Base-by-base conservation (phyloP, 2,888 invertebrate species). In the Sphaerophoria rueppellii region DNA sequence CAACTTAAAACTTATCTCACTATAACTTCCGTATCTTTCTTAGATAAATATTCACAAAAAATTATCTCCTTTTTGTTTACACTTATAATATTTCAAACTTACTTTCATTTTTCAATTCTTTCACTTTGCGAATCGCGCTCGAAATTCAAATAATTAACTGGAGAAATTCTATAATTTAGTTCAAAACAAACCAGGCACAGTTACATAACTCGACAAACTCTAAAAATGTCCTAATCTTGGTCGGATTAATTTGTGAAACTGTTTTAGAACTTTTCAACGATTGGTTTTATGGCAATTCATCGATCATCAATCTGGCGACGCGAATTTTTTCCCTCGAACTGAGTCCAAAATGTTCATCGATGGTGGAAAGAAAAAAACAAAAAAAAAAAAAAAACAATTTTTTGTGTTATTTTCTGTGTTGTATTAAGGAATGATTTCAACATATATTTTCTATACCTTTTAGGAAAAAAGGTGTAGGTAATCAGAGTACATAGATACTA, bases 291-390 rank as follows among this genome's bases (percentile, higher is more conserved):
- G 79, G 70, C 79, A 79, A 79, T 74, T 48, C 82, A 82, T 82
- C 82, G 79, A 82, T 82, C 82, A 78, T 74, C 82, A 82, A 78
- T 82, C 82, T 82, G 70, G 74, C 79, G 79, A 70, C 57, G 79
- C 71, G 78, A 83, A 83, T 71, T 82, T 60, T 74, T 74, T 70
- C 63, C 79, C 70, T 79, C 79, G 43, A 74, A 83, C 79, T 79
- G 79, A 79, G 70, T 73, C 74, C 46, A 52, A 74, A 79, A 78
- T 63, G 50, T 69, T 78, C 14, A 69, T 73, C 57, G 50, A 78
- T 57, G 63, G 61, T 40, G 70, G 65, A 70, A 79, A 73, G 76
- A 43, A 76, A 54, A 60, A 48, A 43, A 76, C 46, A 60, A 48
- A 43, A 57, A 72, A 82, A 61, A 35, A 50, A 57, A 58, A 40